Evolutionary conservation across 2,797 vertebrate species (phyloP).

Genomic region (Sphenodon punctatus): DNA sequence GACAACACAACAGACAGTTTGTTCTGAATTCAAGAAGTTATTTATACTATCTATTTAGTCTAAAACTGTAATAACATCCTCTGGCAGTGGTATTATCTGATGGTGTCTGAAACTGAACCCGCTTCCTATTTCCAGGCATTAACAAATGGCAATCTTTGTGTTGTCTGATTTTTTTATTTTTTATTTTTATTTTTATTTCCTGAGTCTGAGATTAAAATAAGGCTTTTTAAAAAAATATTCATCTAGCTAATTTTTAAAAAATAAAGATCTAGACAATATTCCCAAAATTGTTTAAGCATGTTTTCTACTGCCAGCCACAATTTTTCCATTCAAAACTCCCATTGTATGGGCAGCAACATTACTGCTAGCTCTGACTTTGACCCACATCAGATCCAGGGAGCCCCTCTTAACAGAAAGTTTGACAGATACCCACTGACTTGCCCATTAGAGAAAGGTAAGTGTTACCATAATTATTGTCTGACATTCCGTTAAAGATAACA

Average conservation of each 20-base stretch:
- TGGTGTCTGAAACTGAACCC: conserved; percentile 57
- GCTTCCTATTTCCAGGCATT: conserved; percentile 62
- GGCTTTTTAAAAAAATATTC: conserved; percentile 48
- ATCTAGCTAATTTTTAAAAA: conserved; percentile 54
- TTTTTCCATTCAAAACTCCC: conserved; percentile 36
- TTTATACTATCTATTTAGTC: conserved; percentile 63
- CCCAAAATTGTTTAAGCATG: conserved; percentile 62
- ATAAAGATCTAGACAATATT: conserved; percentile 55
- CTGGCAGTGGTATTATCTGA: conserved; percentile 63
- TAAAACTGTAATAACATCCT: conserved; percentile 65
- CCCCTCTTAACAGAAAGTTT: no score
- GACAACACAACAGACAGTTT: conserved; percentile 32
- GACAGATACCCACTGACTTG: no score
- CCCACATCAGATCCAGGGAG: no score
- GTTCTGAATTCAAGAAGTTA: conserved; percentile 40
- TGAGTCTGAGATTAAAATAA: conserved; percentile 54
- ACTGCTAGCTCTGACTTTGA: no score
- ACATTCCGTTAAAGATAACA: no score
- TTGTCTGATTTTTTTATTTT: no score
- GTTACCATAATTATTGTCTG: no score
- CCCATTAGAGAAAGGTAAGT: no score
- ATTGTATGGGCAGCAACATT: conserved; percentile 12
- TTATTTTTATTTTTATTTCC: no score
- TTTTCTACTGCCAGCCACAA: conserved; percentile 40
- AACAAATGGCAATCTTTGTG: conserved; percentile 47